Evolutionary conservation across 53 echinoderm and acorn worm species (phyloP), one percentile per base, ranked within the genome.

Genomic region (Temnopleurus reevesii): DNA sequence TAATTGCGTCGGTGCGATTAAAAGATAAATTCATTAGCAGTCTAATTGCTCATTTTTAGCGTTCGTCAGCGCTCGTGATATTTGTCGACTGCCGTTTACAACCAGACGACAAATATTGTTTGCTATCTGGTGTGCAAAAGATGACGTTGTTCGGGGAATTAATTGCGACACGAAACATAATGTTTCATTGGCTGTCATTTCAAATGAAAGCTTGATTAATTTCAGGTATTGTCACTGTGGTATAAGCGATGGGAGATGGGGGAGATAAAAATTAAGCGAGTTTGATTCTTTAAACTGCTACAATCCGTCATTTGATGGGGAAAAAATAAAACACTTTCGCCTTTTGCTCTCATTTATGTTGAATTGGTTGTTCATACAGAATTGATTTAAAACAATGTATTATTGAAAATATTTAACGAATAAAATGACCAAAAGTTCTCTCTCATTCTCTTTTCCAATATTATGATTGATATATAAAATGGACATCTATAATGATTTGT

Each of bases 1-100:
- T 79, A 47, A 79, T 79, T 79, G 49, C 49, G 27, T 79, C 79
- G 49, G 46, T 46, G 46, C 79, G 49, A 79, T 79, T 79, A 79
- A 49, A 79, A 79, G 79, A 79, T 79, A 79, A 79, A 79, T 79
- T 79, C 49, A 49, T 79, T 49, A 79, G 12, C 49, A 13, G 2
- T 79, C 49, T 79, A 79, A 79, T 79, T 79, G 79, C 79, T 49
- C 49, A 13, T 46, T 49, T 79, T 28, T n/a, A 12, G 5, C 26
- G 2, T 71, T 8, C 23, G 71, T 21, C 71, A 38, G 18, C 41
- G 36, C 6, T n/a, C 33, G 31, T 34, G 15, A 41, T 71, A 41
- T 71, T 71, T 71, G 71, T 41, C 36, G 71, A 71, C 41, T 41
- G 6, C 36, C 7, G 41, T 71, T 71, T 41, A 25, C 41, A 38